Percentiles rank a stretch among this genome's conserved stretches.
phyloP scores from a whole-genome alignment of 2,888 invertebrate genomes.

The Altica lythri region DNA sequence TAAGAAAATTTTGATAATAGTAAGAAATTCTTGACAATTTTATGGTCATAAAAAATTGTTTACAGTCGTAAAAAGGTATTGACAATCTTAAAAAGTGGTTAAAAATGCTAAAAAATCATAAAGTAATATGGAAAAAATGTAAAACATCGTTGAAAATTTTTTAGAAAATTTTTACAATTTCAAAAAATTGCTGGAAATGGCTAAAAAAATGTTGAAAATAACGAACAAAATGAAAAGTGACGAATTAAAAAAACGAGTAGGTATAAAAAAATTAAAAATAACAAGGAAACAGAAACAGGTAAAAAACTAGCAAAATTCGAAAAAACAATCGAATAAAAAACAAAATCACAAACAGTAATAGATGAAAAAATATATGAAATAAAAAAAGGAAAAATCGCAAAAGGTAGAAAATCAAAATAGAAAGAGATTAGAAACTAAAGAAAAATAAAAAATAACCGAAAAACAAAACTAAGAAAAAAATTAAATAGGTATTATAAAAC shows the following conservation, averaged over 20 bases:
- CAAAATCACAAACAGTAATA: background rate
- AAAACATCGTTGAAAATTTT: no score
- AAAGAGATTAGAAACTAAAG: background rate
- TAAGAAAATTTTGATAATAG: no score
- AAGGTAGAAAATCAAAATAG: background rate
- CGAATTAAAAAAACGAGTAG: background rate
- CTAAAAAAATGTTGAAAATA: background rate
- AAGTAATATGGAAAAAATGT: no score
- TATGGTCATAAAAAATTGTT: no score
- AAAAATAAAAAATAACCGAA: background rate
- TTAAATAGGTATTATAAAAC: background rate
- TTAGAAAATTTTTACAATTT: no score
- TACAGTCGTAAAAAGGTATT: no score
- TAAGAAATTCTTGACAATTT: no score
- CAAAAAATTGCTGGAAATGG: no score
- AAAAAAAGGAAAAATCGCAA: background rate
- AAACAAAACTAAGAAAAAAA: background rate
- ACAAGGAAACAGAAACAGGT: background rate
- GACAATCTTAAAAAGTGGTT: no score
- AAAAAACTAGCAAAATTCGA: background rate
- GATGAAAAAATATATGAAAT: background rate
- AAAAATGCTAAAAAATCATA: no score
- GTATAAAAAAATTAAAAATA: background rate
- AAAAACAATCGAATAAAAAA: background rate
- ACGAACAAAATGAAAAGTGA: background rate